Conservation (phyloP, 2,888 invertebrate genomes). For the Entomobrya proxima region DNA sequence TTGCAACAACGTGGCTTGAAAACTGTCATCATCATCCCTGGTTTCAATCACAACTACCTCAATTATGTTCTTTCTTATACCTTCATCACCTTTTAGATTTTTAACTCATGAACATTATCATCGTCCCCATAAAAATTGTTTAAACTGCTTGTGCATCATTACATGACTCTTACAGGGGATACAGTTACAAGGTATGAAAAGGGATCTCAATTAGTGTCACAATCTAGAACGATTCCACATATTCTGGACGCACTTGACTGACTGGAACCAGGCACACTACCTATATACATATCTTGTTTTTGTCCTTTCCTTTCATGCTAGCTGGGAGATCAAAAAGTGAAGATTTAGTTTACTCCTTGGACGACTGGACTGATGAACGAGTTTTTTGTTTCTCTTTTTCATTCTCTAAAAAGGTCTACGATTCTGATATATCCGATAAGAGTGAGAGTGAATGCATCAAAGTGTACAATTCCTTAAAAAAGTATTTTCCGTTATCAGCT, state of each 20-base stretch:
- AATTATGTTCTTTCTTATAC: conserved; percentile 45
- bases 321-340: conserved; percentile 34
- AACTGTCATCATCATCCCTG: conserved; percentile 38
- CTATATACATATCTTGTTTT: background rate
- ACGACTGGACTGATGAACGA: conserved; percentile 41
- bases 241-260: background rate
- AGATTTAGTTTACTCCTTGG: conserved; percentile 26
- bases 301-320: background rate
- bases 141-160: conserved; percentile 56
- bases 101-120: conserved; percentile 56
- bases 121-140: conserved; percentile 56
- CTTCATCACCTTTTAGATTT: conserved; percentile 61
- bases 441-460: conserved; percentile 50
- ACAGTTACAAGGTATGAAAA: conserved; percentile 60
- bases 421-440: conserved; percentile 50
- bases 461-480: conserved; percentile 63
- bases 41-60: conserved; percentile 50
- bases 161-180: conserved; percentile 66
- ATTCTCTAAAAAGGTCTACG: conserved; percentile 29
- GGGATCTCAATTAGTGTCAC: conserved; percentile 67
- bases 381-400: conserved; percentile 44
- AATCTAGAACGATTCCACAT: conserved; percentile 58
- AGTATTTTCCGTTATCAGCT: conserved; percentile 49
- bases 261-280: background rate
- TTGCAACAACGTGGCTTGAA: background rate